Evolutionary conservation across 2,113 vertebrate species (phyloP), one percentile per base, ranked within the genome.

Genomic region (Aspiorhynchus laticeps): DNA sequence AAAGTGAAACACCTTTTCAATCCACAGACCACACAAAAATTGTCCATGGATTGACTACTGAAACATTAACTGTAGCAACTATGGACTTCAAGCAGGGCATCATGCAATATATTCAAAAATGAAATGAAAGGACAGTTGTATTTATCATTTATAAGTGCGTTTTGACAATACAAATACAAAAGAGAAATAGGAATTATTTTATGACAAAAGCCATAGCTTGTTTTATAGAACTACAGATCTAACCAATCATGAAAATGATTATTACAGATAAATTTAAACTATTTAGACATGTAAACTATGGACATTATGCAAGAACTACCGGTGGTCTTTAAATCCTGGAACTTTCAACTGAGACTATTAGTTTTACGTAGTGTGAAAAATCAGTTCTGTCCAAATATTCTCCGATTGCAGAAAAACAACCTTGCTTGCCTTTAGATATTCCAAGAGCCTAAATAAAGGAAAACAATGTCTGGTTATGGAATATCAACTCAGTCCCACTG

Each of bases 351-450:
- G 33, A 73, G 33, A 73, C 67, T 11, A 73, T 38, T 19, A 41
- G 19, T 11, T 74, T 74, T 41, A 2, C 19, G 2, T 38, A 11
- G 19, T 73, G 36, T 73, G 19, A 73, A 36, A 73, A 73, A 73
- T 71, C 33, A 5, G 69, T 38, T 71, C 31, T 24, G 38, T 43
- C 41, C 41, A 26, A 46, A 74, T 43, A 21, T 21, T 74, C 69
- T 73, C 71, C 43, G 71, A 43, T 15, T 74, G 71, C 14, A 74
- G 36, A 74, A 74, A 74, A 74, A 41, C 21, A 73, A 73, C 9
- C 19, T 41, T 73, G 69, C 8, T 73, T 73, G 21, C 21, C 36
- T 43, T 74, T 5, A 43, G 6, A 26, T 24, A 56, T 43, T 73
- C 21, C 19, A 74, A 75, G 11, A 46, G 24, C 12, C 38, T 46